Conservation (phyloP, 2,888 invertebrate species). For the Drosophila fungiperda region DNA sequence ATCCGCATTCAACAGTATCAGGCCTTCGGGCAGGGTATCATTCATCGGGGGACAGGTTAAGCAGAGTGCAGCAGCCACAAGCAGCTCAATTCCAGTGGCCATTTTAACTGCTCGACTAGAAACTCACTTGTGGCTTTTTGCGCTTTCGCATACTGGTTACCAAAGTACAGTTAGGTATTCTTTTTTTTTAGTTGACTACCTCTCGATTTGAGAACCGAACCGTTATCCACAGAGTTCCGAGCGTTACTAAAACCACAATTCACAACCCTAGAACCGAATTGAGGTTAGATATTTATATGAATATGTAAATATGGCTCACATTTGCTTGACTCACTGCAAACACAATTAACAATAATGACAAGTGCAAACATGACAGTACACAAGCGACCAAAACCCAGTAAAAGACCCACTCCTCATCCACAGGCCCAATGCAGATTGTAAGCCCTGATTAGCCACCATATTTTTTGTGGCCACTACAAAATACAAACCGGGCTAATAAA, state of each 20-base stretch:
- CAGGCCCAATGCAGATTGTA: slow-evolving; percentile 52
- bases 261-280: slow-evolving; percentile 5
- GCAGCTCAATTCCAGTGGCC: slow-evolving; percentile 79
- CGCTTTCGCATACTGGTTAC: slow-evolving; percentile 64
- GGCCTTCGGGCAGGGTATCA: slow-evolving; percentile 53
- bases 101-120: slow-evolving; percentile 36
- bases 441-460: slow-evolving; percentile 53
- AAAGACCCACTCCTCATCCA: neutral
- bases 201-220: slow-evolving; percentile 36
- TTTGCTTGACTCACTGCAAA: slow-evolving; percentile 65
- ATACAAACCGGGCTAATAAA: slow-evolving; percentile 52
- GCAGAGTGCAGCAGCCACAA: slow-evolving; percentile 81
- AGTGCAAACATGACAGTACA: slow-evolving; percentile 71
- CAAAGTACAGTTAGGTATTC: slow-evolving; percentile 16
- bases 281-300: slow-evolving; percentile 10
- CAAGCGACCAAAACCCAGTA: slow-evolving; percentile 9
- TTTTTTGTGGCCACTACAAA: slow-evolving; percentile 9
- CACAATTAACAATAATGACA: slow-evolving; percentile 79
- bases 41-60: slow-evolving; percentile 68
- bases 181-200: neutral
- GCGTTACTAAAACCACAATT: slow-evolving; percentile 57
- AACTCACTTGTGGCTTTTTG: slow-evolving; percentile 33
- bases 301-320: slow-evolving; percentile 63
- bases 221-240: slow-evolving; percentile 40
- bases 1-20: slow-evolving; percentile 58